Conservation (phyloP, 2,888 invertebrate genomes). For the Steinernema scapterisci region DNA sequence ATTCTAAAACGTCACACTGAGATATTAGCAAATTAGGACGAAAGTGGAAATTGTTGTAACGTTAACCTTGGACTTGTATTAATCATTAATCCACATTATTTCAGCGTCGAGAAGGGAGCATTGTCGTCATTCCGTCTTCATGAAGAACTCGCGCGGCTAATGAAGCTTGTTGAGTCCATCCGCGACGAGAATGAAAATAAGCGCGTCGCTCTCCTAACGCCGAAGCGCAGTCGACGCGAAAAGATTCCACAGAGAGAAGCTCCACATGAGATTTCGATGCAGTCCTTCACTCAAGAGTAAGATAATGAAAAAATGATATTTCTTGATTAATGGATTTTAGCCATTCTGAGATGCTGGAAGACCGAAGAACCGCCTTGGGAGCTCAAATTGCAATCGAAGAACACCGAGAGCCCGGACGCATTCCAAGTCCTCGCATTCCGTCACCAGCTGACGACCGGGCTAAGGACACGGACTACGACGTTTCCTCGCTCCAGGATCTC, state of each 20-base stretch:
- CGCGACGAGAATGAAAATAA: neutral
- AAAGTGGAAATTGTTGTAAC: no score
- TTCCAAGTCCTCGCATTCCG: neutral
- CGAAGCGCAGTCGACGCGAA: neutral
- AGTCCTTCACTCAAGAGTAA: neutral
- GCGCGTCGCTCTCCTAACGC: neutral
- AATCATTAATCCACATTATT: no score
- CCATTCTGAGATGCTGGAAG: neutral
- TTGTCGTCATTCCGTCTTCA: neutral
- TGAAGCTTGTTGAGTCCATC: neutral
- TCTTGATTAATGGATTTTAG: neutral
- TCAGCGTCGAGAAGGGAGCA: neutral
- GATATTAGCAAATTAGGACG: no score
- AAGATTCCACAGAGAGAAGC: neutral
- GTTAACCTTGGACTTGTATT: no score
- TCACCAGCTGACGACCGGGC: neutral
- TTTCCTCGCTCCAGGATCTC: slow-evolving; percentile 4
- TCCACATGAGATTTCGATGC: no score
- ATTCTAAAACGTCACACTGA: no score
- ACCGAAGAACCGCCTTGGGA: neutral
- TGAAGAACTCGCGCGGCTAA: neutral
- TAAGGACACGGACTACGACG: slow-evolving; percentile 16
- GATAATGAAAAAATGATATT: neutral
- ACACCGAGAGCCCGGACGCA: no score
- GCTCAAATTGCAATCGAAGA: no score